Conservation (phyloP, 1,140 invertebrate species). For the Tetraneura akinire region DNA sequence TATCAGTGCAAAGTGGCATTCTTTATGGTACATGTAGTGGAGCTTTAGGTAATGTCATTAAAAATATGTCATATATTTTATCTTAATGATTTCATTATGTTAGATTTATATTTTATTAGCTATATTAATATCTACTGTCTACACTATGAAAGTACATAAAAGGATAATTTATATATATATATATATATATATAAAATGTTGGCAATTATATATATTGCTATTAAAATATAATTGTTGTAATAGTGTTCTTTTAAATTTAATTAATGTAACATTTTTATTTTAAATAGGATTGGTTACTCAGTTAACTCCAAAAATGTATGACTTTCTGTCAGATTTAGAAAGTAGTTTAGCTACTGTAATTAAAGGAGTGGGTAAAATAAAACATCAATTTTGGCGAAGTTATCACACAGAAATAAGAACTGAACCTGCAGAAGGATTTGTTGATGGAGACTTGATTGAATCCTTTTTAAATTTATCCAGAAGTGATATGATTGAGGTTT, state of each 20-base stretch:
- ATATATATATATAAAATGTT: no score
- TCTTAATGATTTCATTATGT: no score
- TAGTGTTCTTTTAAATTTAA: background rate
- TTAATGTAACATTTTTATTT: constrained; percentile 45
- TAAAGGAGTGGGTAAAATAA: constrained; percentile 93
- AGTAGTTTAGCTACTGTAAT: constrained; percentile 82
- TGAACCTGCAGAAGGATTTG: constrained; percentile 85
- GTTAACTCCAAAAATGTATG: constrained; percentile 83
- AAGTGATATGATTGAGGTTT: constrained; percentile 89
- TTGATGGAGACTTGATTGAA: constrained; percentile 98
- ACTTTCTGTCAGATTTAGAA: constrained; percentile 84
- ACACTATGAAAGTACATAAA: no score
- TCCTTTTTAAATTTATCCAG: constrained; percentile 89
- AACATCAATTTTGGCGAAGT: constrained; percentile 87
- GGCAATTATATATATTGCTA: no score
- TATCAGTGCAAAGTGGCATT: constrained; percentile 81
- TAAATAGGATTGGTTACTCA: constrained; percentile 85
- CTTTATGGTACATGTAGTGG: constrained; percentile 89
- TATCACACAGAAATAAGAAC: constrained; percentile 83
- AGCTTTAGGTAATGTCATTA: constrained; percentile 70
- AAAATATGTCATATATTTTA: no score
- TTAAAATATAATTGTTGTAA: no score
- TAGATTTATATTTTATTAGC: no score
- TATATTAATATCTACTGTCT: no score
- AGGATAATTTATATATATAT: no score